Base-by-base conservation (phyloP, 64 coral and sea anemone genomes). In the Montipora capricornis region DNA sequence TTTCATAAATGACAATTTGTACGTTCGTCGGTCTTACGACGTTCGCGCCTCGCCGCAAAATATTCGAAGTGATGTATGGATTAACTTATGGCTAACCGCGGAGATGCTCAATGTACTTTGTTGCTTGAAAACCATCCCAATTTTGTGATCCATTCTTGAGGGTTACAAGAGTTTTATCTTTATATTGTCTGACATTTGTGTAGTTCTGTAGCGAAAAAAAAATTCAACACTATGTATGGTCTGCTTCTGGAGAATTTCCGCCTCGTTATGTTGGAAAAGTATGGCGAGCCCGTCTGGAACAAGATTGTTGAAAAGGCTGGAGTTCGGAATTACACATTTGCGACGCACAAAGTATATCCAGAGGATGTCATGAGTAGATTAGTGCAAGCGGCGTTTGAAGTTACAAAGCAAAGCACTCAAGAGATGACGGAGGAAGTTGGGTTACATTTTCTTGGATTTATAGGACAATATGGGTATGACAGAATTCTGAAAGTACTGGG, bases 381-480 rank as follows among this genome's bases (percentile, higher is more conserved):
- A 6, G 77, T 91, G 5, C 51, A 74, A 2, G 88, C 79, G 16
- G 44, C 93, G 44, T 37, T 78, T 12, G 78, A 92, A n/a, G 86
- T 92, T 6, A 95, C 96, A 15, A 93, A 93, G 0, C 83, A 92
- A 3, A 46, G 76, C 6, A 16, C 45, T 48, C 13, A 92, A 17
- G 74, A 73, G 6, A 58, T 98, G 0, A 74, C 87, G 0, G 96
- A 98, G 46, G 83, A 84, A 5, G 49, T 93, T 3, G 96, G 96
- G 0, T 48, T 87, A 46, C 47, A 80, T 11, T 98, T 98, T 55
- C 93, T 98, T 20, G 84, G 87, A 51, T 98, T 95, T 57, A 98
- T 95, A 7, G 90, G 96, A 17, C 89, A 91, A 45, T 98, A 89
- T 78, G 96, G 96, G n/a, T 98, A 98, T 44, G 96, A 98, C n/a